Evolutionary conservation across 2,888 invertebrate species (phyloP), one percentile per base, ranked within the genome.

Genomic region (Drosophila paranaensis): DNA sequence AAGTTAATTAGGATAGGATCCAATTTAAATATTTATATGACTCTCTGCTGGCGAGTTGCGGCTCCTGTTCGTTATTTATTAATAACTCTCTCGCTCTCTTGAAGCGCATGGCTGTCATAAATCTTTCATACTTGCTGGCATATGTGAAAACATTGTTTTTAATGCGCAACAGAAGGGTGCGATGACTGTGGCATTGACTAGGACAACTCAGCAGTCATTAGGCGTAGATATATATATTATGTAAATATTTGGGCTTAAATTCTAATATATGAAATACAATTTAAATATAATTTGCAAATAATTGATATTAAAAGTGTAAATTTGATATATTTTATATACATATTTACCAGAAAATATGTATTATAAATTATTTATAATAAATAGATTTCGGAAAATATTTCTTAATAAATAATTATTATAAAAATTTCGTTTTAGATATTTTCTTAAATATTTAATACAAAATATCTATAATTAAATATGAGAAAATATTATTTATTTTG

Each of bases 51-150:
- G 33, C 16, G 42, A 61, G 33, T 20, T 56, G 45, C 8, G 54
- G 66, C 72, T 68, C 46, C 65, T 62, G 69, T 68, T 61, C 58
- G 51, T 74, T 50, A 78, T 82, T 88, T 85, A 88, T 88, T 85
- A 83, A 88, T 86, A 88, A 86, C 71, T 69, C 30, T 50, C 11
- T 30, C 33, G 14, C 48, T 50, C 48, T 50, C 68, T 42, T 54
- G 58, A 48, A 83, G 67, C 75, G 83, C 70, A 81, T 77, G 81
- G 69, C 82, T 80, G 81, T 88, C 88, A 86, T 86, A 85, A 85
- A 85, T 85, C 88, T 85, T 69, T 88, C 81, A 84, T 75, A 86
- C 77, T 78, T 82, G 64, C 46, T 42, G 82, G 75, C 81, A 82
- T 74, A 81, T 86, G 88, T 69, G 42, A 71, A 61, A 77, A 77